Conservation (phyloP, 2,113 vertebrate genomes). For the Pipra filicauda region DNA sequence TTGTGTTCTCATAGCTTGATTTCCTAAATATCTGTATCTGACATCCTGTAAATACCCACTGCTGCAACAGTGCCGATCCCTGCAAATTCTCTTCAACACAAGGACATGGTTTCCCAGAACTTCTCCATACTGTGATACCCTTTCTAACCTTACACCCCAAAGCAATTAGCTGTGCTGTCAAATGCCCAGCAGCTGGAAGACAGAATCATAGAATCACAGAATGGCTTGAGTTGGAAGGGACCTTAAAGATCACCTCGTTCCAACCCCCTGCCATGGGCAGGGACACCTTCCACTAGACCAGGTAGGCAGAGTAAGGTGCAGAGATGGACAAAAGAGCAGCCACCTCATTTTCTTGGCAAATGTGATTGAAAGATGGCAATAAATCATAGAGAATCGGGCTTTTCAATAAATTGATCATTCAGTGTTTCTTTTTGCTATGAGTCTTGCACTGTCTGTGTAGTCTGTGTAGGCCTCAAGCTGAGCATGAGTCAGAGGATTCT, state of each 20-base stretch:
- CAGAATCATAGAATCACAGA: background rate
- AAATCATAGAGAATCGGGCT: background rate
- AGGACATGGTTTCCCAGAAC: accelerated
- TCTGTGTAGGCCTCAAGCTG: background rate
- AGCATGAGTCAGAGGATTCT: background rate
- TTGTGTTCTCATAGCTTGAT: background rate
- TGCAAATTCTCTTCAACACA: background rate
- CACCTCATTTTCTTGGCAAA: background rate
- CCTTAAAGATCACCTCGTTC: background rate
- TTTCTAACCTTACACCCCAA: background rate
- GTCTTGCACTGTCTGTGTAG: accelerated
- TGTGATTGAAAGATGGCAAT: background rate
- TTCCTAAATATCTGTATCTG: background rate
- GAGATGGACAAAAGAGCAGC: background rate
- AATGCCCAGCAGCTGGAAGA: background rate
- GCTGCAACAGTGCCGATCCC: background rate
- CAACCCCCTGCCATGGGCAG: background rate
- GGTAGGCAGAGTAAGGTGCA: background rate
- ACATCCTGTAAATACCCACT: background rate
- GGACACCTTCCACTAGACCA: background rate
- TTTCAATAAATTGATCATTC: background rate
- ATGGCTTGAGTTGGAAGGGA: background rate
- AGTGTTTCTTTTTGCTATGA: background rate
- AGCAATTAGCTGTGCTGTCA: background rate
- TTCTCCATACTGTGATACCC: background rate